Evolutionary conservation across 2,888 invertebrate genomes (phyloP), one percentile per base, ranked within the genome.

Genomic region (Cataglyphis albicans): DNA sequence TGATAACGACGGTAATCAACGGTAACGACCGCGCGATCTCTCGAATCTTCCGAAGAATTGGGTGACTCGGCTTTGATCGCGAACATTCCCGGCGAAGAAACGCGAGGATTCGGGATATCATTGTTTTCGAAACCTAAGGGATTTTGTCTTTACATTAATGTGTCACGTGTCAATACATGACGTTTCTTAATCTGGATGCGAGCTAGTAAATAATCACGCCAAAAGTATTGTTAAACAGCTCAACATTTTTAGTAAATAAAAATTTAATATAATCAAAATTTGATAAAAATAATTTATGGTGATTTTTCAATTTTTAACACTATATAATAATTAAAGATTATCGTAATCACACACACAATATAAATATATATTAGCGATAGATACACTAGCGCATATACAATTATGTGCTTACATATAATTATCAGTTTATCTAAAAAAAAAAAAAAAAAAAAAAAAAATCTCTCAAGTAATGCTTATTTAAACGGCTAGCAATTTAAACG

Each of bases 1-100:
- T 70, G 87, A 83, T 87, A 89, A 91, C 88, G 88, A 84, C 82
- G 83, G 87, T 86, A 88, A 91, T 91, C 85, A 87, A 86, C 81
- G 86, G 83, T 84, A 86, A 90, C 83, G 87, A 86, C 85, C 82
- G 64, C 67, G 65, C 78, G 78, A 85, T 87, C 68, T 75, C 67
- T 38, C 44, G 55, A 78, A 72, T 38, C 73, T 81, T 52, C 12
- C 15, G 64, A 44, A 81, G 74, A 86, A 87, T 86, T 87, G 72
- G 81, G 82, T 84, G 81, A 84, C 63, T 82, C 87, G 84, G 44
- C 81, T 84, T 76, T 65, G 65, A 81, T 83, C 73, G 68, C 75
- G 63, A 21, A 59, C 35, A 59, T 32, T 3, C 3, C n/a, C 25
- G 29, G 32, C 52, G 21, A 68, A 32, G 21, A 70, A 70, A 18